Evolutionary conservation across 1,140 invertebrate species (phyloP), one percentile per base, ranked within the genome.

Genomic region (Trichoplusia ni): DNA sequence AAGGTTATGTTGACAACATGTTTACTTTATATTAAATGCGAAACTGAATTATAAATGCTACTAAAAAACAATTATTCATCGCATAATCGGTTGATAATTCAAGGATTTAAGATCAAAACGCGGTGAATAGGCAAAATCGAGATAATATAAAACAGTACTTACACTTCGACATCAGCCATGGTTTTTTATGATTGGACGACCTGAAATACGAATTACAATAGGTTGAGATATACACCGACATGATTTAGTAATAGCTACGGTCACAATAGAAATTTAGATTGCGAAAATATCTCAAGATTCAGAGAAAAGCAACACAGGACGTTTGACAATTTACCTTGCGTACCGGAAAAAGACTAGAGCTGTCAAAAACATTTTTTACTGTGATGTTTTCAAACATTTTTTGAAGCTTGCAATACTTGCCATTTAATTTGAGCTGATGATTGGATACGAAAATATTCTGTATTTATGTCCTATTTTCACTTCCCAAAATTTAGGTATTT

Each of bases 251-350:
- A 59, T 47, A 68, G 59, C 40, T 64, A 59, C 23, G 64, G 49
- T 49, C 58, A 71, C 65, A 64, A 67, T 49, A 79, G 46, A 33
- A 37, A 29, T 23, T 67, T 71, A 76, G 85, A 90, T 90, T 68
- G 69, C 58, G 25, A 49, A 70, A 86, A 88, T 84, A 82, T 64
- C 62, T 64, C 25, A 53, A 76, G 87, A 90, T 90, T 82, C 64
- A 37, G 29, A 75, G 79, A 79, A 84, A 73, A 68, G 53, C 67
- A 70, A 47, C 69, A 79, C 58, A 67, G 69, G 72, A 69, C 77
- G 64, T 84, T 86, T 87, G 84, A 84, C 86, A 89, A 77, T 87
- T 86, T 90, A 90, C 87, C 87, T 90, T 81, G 81, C 83, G 85
- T 60, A 89, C 83, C 82, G 84, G 77, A 86, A 90, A 89, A 90